Evolutionary conservation across 2,113 vertebrate genomes (phyloP), one percentile per base, ranked within the genome.

Genomic region (Lathamus discolor): DNA sequence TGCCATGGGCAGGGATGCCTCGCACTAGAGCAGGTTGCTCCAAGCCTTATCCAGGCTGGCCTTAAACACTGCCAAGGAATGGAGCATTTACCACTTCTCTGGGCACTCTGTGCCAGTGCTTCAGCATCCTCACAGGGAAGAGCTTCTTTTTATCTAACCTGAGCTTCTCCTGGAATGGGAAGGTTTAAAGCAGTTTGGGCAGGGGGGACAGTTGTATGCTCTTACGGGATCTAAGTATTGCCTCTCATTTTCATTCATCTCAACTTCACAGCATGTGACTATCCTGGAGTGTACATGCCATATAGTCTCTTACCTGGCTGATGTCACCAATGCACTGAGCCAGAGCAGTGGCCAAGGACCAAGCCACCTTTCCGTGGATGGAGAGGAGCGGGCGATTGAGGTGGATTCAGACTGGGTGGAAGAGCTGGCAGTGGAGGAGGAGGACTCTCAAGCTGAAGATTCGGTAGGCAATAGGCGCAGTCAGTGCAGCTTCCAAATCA

Each of bases 351-450:
- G 99, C 62, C 99, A 99, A 90, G 99, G 99, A 48, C 98, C 98
- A n/a, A 98, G 98, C 59, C 98, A 99, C 31, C 97, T 99, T 8
- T 98, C 99, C 0, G 98, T 99, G 92, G 99, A 99, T 6, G 99
- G 99, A 13, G 99, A 99, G 91, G 99, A 99, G 83, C 98, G 99
- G 46, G 99, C 98, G 9, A 99, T 99, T 75, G 99, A 99, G 88
- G 99, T 99, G 90, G 99, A 99, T 97, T 99, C 99, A 0, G 99
- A 99, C 95, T 99, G 99, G 99, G 99, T 99, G 76, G 99, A 99
- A 70, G 99, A 99, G 90, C 96, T 99, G 94, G 99, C 99, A 0
- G 99, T 99, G 64, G 99, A 99, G 92, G 99, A 99, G 70, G 99
- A 99, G 74, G 99, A 99, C 90, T 99, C 99, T 1, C 99, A 99